Base-by-base conservation (phyloP, 2,113 vertebrate genomes). In the Deroptyus accipitrinus region DNA sequence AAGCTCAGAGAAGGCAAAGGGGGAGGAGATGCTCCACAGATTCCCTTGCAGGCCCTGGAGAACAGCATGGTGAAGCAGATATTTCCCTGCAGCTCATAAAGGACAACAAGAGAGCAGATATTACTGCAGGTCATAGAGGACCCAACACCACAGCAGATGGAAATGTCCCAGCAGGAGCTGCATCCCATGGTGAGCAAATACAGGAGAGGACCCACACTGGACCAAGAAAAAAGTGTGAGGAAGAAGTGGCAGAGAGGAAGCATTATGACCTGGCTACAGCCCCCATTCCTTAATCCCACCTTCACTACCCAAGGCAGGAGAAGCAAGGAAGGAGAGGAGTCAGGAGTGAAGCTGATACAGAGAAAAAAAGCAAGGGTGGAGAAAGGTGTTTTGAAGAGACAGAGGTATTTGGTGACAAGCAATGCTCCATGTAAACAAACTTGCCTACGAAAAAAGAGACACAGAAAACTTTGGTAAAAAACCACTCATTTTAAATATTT, bases 251-350 rank as follows among this genome's bases (percentile, higher is more conserved):
- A 49, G 17, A 42, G 0, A 33, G 23, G 9, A 23, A 59, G 33
- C 20, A n/a, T 23, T 27, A n/a, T 0, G 46, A 66, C 27, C 3
- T 17, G 16, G 39, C 13, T 39, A 8, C 12, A 67, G 5, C 2
- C 3, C 11, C 7, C 28, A 33, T 0, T 74, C 30, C 12, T 4
- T 5, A 16, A 55, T 6, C 3, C 1, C 13, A 31, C 4, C 41
- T 22, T 5, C 0, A 0, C 24, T 0, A 0, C 33, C n/a, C 0
- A 0, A 6, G 10, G 11, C 1, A 2, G 30, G 30, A 69, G 5
- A 62, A 28, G 11, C 17, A 22, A 55, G 30, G 41, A 68, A 30
- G 4, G 2, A 44, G 7, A 49, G 52, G 11, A 66, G 6, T 33
- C 25, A 68, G 31, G 33, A 69, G 13, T 3, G 15, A 76, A 37